Percentiles rank a stretch among this genome's conserved stretches.
These are phyloP conservation scores for Odontomyia ornata DNA, from an alignment of 2,888 invertebrate species.

Conservation along the genomic window DNA sequence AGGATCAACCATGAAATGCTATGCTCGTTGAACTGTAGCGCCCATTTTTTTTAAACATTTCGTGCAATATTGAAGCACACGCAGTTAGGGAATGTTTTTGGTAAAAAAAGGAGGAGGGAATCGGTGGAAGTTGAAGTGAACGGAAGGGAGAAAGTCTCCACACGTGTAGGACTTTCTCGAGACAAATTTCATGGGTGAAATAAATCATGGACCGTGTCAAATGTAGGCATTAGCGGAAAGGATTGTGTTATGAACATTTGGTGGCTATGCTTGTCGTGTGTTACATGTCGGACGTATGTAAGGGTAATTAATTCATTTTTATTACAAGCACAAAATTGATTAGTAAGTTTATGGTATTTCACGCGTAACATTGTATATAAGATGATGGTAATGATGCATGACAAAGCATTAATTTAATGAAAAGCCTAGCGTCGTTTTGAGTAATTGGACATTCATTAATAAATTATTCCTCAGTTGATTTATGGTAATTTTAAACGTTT, in stretches of 20 bases:
- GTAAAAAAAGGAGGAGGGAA: no score
- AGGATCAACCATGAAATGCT: background rate
- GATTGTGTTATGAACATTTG: slow-evolving; percentile 9
- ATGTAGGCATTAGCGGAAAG: background rate
- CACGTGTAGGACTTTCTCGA: slow-evolving; percentile 7
- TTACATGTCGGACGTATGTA: background rate
- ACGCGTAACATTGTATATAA: no score
- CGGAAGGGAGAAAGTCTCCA: background rate
- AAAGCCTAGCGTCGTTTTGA: no score
- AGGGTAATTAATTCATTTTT: slow-evolving; percentile 6
- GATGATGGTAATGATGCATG: no score
- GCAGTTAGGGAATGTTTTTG: no score
- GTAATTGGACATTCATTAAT: no score
- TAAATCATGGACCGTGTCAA: slow-evolving; percentile 29
- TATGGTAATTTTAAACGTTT: no score
- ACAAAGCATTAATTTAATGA: no score
- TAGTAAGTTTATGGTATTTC: background rate
- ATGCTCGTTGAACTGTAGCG: background rate
- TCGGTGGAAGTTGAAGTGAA: no score
- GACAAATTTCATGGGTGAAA: slow-evolving; percentile 9
- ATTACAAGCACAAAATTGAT: slow-evolving; percentile 6
- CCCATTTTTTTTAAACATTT: background rate
- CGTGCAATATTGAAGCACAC: background rate
- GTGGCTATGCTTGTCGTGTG: background rate
- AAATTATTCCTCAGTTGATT: no score